A percentile compares a stretch with the other conserved stretches of the same genome.
These are phyloP conservation scores for Bothrops jararaca DNA, from an alignment of 2,113 vertebrate genomes.

Conservation along the genomic window DNA sequence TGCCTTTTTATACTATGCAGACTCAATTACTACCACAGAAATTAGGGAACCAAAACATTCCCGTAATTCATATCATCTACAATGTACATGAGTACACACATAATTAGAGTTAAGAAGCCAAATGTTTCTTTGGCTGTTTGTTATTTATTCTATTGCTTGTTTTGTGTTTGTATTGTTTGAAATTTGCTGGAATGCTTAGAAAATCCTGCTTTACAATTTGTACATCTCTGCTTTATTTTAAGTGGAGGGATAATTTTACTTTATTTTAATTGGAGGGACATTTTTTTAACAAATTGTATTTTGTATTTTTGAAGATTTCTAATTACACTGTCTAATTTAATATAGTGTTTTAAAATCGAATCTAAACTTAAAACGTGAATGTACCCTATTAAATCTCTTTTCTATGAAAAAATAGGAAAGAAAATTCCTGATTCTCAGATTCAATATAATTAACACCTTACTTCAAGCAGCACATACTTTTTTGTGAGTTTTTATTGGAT, in stretches of 20 bases:
- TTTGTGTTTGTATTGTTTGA: background rate
- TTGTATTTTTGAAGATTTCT: background rate
- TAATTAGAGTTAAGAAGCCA: constrained; percentile 34
- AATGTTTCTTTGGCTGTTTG: constrained; percentile 27
- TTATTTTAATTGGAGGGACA: too few relatives aligned
- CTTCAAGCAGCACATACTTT: background rate
- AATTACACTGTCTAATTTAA: background rate
- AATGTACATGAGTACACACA: background rate
- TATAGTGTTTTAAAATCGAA: background rate
- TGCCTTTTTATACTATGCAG: background rate
- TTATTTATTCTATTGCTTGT: constrained; percentile 17
- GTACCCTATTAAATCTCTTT: background rate
- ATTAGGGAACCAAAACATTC: background rate
- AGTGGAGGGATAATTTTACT: background rate
- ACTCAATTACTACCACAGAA: background rate
- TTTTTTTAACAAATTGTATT: background rate
- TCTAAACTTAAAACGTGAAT: background rate
- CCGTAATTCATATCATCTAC: background rate
- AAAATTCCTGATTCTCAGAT: background rate
- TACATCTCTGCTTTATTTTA: background rate
- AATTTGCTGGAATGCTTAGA: background rate
- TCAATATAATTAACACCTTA: background rate
- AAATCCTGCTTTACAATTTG: background rate
- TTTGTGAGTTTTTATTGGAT: background rate
- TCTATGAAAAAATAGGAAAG: background rate